phyloP scores from a whole-genome alignment of 2,888 invertebrate species.

The Onthophagus sagittarius region DNA sequence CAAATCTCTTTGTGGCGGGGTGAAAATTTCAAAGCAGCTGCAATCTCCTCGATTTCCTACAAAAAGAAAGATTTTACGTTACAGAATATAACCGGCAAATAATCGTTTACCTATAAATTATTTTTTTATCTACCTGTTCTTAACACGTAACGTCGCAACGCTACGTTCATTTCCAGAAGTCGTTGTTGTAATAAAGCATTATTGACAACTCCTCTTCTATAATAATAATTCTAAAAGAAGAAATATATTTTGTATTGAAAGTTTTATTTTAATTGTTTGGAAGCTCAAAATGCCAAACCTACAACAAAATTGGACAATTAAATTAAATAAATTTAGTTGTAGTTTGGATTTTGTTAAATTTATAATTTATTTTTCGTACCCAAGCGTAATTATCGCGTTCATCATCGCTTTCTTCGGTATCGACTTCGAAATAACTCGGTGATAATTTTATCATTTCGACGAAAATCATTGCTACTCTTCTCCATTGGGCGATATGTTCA shows the following conservation, averaged over 20 bases:
- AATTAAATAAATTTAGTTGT: too few species aligned
- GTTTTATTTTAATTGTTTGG: not conserved
- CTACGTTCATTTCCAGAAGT: constrained; percentile 27
- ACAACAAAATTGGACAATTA: not conserved
- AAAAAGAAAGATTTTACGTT: not conserved
- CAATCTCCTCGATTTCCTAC: constrained; percentile 30
- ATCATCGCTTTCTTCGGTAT: constrained; percentile 19
- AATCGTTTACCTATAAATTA: not conserved
- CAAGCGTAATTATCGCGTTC: constrained; percentile 3
- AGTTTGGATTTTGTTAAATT: too few species aligned
- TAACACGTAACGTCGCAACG: constrained; percentile 29
- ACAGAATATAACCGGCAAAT: not conserved
- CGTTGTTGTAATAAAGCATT: constrained; percentile 27
- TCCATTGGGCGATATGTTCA: constrained; percentile 42
- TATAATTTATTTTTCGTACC: not conserved
- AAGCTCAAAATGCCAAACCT: not conserved
- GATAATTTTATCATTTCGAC: constrained; percentile 44
- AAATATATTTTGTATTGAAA: too few species aligned
- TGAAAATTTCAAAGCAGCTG: constrained; percentile 26
- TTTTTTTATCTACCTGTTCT: constrained; percentile 28
- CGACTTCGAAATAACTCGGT: constrained; percentile 30
- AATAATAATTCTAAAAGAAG: constrained; percentile 20
- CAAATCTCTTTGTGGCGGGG: not conserved
- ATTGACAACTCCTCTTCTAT: constrained; percentile 18
- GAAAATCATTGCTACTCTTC: constrained; percentile 43